Evolutionary conservation across 2,888 invertebrate species (phyloP).

Genomic region (Embidobia sp.): DNA sequence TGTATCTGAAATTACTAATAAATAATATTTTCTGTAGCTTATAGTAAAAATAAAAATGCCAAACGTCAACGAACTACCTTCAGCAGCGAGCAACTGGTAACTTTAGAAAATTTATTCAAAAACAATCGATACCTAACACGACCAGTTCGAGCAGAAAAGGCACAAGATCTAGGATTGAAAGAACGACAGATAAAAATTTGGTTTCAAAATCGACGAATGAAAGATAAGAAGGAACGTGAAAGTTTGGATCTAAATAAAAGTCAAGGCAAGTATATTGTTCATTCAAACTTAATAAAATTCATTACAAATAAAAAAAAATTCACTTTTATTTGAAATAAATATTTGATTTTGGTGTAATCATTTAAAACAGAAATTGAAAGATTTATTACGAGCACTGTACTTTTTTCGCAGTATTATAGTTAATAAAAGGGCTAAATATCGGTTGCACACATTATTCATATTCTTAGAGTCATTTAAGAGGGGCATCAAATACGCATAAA

Average conservation of each 20-base stretch:
- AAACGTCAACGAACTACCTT: conserved; percentile 50
- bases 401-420: too few species aligned
- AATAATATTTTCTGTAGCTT: conserved; percentile 27
- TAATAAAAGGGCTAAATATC: too few species aligned
- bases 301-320: too few species aligned
- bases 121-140: conserved; percentile 42
- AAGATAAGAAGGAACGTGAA: conserved; percentile 52
- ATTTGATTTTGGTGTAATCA: too few species aligned
- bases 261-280: conserved; percentile 33
- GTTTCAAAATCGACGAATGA: conserved; percentile 62
- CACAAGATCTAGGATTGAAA: conserved; percentile 42
- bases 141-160: conserved; percentile 48
- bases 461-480: too few species aligned
- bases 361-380: too few species aligned
- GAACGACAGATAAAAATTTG: conserved; percentile 58
- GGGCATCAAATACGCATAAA: too few species aligned
- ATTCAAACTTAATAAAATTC: too few species aligned
- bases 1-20: neutral
- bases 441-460: too few species aligned
- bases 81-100: conserved; percentile 50
- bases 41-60: conserved; percentile 25
- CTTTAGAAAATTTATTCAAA: conserved; percentile 48
- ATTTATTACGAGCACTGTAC: too few species aligned
- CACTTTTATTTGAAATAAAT: too few species aligned
- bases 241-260: conserved; percentile 25